Evolutionary conservation across 2,113 vertebrate genomes (phyloP).

Genomic region (Sialia sialis): DNA sequence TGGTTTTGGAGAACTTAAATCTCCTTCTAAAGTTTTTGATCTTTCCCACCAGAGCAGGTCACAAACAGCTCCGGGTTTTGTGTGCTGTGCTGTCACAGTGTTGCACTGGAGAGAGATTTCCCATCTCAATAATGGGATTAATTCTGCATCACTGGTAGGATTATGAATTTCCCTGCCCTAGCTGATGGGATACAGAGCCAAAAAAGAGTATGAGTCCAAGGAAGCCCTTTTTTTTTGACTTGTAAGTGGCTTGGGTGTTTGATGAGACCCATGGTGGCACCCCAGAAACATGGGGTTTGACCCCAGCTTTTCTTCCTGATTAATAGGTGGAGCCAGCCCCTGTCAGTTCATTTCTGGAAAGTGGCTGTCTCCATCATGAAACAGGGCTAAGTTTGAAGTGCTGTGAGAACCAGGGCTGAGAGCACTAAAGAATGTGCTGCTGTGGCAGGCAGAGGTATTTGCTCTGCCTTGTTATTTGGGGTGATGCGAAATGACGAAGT

Average conservation of each 20-base stretch:
- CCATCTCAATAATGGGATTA: background rate
- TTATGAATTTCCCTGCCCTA: background rate
- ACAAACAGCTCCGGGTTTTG: background rate
- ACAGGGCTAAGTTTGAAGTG: background rate
- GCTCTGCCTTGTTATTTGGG: background rate
- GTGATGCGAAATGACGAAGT: background rate
- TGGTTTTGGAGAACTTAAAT: background rate
- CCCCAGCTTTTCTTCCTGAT: background rate
- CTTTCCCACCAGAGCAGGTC: background rate
- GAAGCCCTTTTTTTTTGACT: background rate
- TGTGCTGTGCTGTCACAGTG: background rate
- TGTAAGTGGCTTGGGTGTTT: background rate
- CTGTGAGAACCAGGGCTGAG: background rate
- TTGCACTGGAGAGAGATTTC: background rate
- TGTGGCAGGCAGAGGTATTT: background rate
- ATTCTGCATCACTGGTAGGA: background rate
- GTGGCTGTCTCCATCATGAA: background rate
- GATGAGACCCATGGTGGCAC: background rate
- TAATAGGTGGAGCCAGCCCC: background rate
- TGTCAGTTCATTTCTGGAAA: background rate
- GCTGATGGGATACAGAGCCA: background rate
- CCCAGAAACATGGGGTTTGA: background rate
- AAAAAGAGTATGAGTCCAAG: background rate
- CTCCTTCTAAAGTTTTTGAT: background rate
- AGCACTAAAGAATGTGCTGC: background rate